Conservation (phyloP, 2,888 invertebrate species). For the Hypena proboscidalis region DNA sequence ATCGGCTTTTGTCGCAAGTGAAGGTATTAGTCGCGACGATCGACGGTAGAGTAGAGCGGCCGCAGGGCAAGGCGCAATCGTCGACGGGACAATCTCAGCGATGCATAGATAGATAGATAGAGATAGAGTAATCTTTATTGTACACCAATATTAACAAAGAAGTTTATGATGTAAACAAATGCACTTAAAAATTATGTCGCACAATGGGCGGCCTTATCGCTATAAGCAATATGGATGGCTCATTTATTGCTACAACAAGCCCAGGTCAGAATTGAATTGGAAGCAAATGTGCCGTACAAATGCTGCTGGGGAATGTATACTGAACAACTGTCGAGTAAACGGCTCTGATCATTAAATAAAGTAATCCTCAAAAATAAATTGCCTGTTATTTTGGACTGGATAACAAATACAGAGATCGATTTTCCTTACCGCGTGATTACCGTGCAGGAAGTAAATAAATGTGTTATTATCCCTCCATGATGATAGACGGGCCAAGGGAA, state of each 20-base stretch:
- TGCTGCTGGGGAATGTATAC: constrained; percentile 76
- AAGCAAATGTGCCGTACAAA: constrained; percentile 80
- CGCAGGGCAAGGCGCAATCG: constrained; percentile 47
- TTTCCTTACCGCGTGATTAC: constrained; percentile 20
- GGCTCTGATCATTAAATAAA: constrained; percentile 62
- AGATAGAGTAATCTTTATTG: no score
- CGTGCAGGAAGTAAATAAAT: constrained; percentile 17
- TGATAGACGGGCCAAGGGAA: constrained; percentile 48
- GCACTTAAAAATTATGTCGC: no score
- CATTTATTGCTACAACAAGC: constrained; percentile 79
- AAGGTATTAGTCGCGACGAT: constrained; percentile 45
- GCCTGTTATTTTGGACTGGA: constrained; percentile 42
- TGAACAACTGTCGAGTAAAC: constrained; percentile 66
- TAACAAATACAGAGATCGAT: constrained; percentile 27
- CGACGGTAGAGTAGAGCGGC: constrained; percentile 36
- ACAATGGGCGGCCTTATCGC: no score
- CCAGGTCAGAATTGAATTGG: constrained; percentile 81
- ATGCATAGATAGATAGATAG: no score
- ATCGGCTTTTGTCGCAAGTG: constrained; percentile 51
- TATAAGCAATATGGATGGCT: no score
- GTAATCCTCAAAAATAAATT: constrained; percentile 49
- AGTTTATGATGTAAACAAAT: no score
- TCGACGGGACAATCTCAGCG: constrained; percentile 71
- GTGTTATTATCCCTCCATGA: constrained; percentile 9
- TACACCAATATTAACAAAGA: no score